Evolutionary conservation across 2,113 vertebrate genomes (phyloP).

Genomic region (Tyto alba): DNA sequence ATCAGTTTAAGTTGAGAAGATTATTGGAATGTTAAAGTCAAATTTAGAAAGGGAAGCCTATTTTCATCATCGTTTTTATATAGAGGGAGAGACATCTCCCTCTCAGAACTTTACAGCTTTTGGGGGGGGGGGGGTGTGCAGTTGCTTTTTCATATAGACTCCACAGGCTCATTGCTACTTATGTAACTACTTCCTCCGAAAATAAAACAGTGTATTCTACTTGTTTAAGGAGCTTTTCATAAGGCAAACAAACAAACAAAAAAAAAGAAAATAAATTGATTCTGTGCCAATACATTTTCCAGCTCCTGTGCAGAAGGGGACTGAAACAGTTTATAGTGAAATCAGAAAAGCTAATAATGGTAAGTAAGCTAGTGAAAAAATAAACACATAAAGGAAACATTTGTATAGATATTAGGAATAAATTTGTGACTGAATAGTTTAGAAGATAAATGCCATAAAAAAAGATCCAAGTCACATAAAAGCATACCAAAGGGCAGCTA

Average conservation of each 20-base stretch:
- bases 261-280: conserved; percentile 42
- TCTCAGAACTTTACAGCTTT: background rate
- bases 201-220: conserved; percentile 5
- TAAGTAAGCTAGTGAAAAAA: conserved; percentile 68
- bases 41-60: background rate
- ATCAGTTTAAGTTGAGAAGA: background rate
- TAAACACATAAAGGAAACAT: background rate
- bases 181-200: background rate
- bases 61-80: background rate
- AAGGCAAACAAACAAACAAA: background rate
- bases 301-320: conserved; percentile 72
- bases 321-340: conserved; percentile 80
- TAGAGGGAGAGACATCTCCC: background rate
- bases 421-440: background rate
- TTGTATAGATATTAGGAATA: background rate
- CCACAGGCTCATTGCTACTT: background rate
- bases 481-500: background rate
- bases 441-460: background rate
- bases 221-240: conserved; percentile 35
- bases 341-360: conserved; percentile 73
- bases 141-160: background rate
- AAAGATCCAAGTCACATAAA: background rate
- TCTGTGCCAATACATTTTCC: conserved; percentile 67
- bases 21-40: background rate
- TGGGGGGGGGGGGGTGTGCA: background rate